Percentiles rank a stretch among this genome's conserved stretches.
These are phyloP conservation scores for Orbicella faveolata DNA, from an alignment of 64 coral and sea anemone species.

Conservation along the genomic window DNA sequence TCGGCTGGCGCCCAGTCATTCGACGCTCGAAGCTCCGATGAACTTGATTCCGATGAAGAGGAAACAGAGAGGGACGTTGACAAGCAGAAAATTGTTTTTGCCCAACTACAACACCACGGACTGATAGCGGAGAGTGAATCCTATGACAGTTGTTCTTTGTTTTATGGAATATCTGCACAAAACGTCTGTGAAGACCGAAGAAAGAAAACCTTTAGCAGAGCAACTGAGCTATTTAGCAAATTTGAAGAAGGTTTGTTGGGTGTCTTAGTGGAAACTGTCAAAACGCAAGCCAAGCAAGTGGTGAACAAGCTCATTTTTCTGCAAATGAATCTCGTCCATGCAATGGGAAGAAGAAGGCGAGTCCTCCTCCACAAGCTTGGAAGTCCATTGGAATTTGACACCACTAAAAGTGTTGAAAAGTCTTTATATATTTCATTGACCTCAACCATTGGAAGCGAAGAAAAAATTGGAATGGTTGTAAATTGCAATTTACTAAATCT, in stretches of 20 bases:
- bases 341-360: not conserved
- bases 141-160: not conserved
- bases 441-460: not conserved
- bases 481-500: not conserved
- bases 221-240: not conserved
- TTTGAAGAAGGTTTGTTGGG: not conserved
- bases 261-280: not conserved
- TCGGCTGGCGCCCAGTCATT: not conserved
- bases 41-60: not conserved
- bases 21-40: not conserved
- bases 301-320: not conserved
- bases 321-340: not conserved
- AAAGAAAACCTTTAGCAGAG: not conserved
- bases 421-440: not conserved
- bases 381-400: not conserved
- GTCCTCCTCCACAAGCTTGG: not conserved
- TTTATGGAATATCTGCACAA: conserved; percentile 3
- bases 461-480: not conserved
- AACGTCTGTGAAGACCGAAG: not conserved
- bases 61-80: not conserved
- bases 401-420: not conserved
- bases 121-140: not conserved
- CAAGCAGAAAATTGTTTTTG: conserved; percentile 8
- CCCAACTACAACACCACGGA: not conserved
- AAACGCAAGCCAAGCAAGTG: not conserved